Evolutionary conservation across 2,888 invertebrate genomes (phyloP), one percentile per base, ranked within the genome.

Genomic region (Parnassius mnemosyne): DNA sequence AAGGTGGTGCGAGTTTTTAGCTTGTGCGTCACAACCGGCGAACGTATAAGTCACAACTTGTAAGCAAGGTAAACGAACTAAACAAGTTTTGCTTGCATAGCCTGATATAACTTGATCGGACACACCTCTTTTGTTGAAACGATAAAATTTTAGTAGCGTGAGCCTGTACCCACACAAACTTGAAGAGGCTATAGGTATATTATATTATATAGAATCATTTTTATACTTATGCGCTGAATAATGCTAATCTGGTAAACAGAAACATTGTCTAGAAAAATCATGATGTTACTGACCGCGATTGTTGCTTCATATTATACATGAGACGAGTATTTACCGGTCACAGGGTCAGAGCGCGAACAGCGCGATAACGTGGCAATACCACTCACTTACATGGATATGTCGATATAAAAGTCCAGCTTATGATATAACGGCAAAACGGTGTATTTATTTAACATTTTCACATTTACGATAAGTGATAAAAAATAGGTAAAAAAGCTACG

Each of bases 301-400:
- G 80, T 87, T 87, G 84, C 85, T 79, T 84, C 84, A 87, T 49
- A 49, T 84, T 84, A 53, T 83, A 34, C 34, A 83, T 68, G 76
- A 78, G 77, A 75, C 84, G 75, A 87, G 85, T 83, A 84, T 83
- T 83, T 79, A 81, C 88, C 76, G 86, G 88, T 80, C 86, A 83
- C 70, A 78, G 78, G 88, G 87, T 87, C 85, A 81, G 65, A 76
- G 76, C 71, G 79, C 69, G 78, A 76, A 68, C 78, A 66, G 61
- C 70, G 70, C 67, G 89, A 89, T 89, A 89, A 82, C 78, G 67
- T 65, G 64, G 75, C 77, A 75, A 75, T 81, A 83, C 79, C 78
- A 75, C 67, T 76, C 71, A 76, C 73, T 73, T 53, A 42, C 52
- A n/a, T 71, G 73, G 77, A 79, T 79, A 78, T 77, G 76, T 69